These are phyloP conservation scores for Denticeps clupeoides DNA, from an alignment of 2,797 vertebrate genomes.

Conservation along the genomic window DNA sequence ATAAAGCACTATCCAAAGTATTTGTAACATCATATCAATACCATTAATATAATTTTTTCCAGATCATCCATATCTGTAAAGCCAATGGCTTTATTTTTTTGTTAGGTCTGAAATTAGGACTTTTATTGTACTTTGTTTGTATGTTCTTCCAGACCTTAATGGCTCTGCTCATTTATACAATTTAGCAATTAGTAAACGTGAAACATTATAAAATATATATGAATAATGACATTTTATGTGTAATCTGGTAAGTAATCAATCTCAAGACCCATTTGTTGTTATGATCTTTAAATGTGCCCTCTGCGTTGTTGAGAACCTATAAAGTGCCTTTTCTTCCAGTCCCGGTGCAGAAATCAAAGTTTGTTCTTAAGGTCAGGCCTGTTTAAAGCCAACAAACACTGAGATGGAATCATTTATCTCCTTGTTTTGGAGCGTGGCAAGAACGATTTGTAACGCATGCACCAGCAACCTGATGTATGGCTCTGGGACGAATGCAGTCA, in stretches of 20 bases:
- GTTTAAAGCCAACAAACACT: not conserved
- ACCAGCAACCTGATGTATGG: constrained; percentile 15
- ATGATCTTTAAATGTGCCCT: too few species aligned
- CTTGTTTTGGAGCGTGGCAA: constrained; percentile 13
- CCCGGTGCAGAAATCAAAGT: not conserved
- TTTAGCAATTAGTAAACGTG: too few species aligned
- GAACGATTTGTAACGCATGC: constrained; percentile 15
- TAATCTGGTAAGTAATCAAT: too few species aligned
- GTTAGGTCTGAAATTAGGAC: not conserved
- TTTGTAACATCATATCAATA: not conserved
- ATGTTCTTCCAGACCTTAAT: too few species aligned
- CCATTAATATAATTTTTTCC: constrained; percentile 1
- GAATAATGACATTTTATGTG: too few species aligned
- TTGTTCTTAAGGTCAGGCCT: not conserved
- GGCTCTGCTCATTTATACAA: too few species aligned
- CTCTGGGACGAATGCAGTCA: not conserved
- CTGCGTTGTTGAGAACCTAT: not conserved
- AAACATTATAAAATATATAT: too few species aligned
- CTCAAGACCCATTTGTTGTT: too few species aligned
- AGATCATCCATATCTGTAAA: not conserved
- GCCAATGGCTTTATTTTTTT: constrained; percentile 8
- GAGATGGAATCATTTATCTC: constrained; percentile 16
- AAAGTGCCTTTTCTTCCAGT: not conserved
- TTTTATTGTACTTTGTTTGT: too few species aligned
- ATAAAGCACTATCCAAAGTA: constrained; percentile 27